A percentile compares a stretch with the other conserved stretches of the same genome.
phyloP scores from a whole-genome alignment of 1,140 invertebrate species.

The Oedothorax gibbosus region DNA sequence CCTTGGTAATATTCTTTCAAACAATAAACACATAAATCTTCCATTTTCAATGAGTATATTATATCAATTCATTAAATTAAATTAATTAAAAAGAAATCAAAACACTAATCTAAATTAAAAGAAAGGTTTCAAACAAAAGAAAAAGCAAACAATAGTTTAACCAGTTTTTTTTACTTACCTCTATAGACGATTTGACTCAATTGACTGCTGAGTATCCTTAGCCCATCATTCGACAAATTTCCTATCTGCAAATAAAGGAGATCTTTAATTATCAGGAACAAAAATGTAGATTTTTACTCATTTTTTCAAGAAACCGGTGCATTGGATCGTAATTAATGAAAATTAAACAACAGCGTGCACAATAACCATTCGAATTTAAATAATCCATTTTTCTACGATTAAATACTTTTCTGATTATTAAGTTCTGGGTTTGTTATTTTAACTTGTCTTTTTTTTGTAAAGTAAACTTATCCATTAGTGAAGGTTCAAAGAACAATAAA shows the following conservation, averaged over 20 bases:
- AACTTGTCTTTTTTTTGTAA: constrained; percentile 18
- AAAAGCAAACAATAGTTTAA: not conserved
- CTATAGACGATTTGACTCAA: constrained; percentile 84
- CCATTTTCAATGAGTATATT: not conserved
- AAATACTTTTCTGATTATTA: constrained; percentile 49
- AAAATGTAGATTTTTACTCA: constrained; percentile 4
- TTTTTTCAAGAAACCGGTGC: constrained; percentile 22
- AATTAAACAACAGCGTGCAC: constrained; percentile 24
- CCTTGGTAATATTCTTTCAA: constrained; percentile 19
- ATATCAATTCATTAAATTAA: constrained; percentile 28
- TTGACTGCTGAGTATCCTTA: constrained; percentile 85
- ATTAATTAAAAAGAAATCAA: constrained; percentile 23
- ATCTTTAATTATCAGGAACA: constrained; percentile 7
- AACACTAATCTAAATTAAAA: not conserved
- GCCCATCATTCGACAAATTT: constrained; percentile 83
- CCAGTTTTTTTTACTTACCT: constrained; percentile 73
- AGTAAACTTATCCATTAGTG: constrained; percentile 34
- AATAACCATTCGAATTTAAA: constrained; percentile 45
- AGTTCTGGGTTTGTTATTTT: constrained; percentile 26
- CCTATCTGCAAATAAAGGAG: constrained; percentile 80
- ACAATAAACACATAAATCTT: constrained; percentile 18
- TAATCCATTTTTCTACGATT: constrained; percentile 46
- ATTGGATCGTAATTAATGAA: constrained; percentile 42
- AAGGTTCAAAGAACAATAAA: constrained; percentile 17
- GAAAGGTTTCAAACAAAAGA: constrained; percentile 1